Conservation (phyloP, 1,140 invertebrate genomes). For the Lamellibrachia luymesi region DNA sequence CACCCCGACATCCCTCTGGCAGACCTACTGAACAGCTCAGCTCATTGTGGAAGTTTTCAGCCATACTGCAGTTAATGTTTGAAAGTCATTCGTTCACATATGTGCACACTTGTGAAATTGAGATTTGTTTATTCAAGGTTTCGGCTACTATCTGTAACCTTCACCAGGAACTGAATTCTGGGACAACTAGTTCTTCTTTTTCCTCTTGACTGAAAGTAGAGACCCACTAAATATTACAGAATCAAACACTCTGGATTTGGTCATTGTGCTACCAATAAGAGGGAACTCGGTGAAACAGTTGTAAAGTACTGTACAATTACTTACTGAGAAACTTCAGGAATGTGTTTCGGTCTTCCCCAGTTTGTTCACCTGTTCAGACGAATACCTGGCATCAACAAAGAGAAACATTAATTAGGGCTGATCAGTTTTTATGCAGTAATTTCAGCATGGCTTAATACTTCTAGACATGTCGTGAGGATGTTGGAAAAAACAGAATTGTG, state of each 20-base stretch:
- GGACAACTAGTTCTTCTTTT: too few species aligned
- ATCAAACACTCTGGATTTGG: too few species aligned
- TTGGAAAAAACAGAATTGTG: background rate
- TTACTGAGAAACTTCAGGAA: background rate
- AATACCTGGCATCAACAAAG: background rate
- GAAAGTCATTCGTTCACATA: background rate
- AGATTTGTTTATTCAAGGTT: too few species aligned
- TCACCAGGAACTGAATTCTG: too few species aligned
- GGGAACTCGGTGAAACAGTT: too few species aligned
- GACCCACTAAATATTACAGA: too few species aligned
- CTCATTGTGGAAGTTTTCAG: background rate
- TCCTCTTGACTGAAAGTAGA: too few species aligned
- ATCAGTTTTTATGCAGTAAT: background rate
- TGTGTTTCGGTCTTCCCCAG: background rate
- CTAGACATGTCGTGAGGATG: background rate
- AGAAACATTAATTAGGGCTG: background rate
- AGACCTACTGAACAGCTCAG: background rate
- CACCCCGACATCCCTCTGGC: too few species aligned
- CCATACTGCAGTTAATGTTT: background rate
- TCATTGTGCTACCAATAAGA: too few species aligned
- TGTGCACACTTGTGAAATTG: too few species aligned
- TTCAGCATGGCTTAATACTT: background rate
- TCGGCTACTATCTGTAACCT: too few species aligned
- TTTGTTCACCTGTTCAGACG: background rate
- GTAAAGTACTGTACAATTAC: too few species aligned